Conservation (phyloP, 2,888 invertebrate species). For the Drosophila ezoana region DNA sequence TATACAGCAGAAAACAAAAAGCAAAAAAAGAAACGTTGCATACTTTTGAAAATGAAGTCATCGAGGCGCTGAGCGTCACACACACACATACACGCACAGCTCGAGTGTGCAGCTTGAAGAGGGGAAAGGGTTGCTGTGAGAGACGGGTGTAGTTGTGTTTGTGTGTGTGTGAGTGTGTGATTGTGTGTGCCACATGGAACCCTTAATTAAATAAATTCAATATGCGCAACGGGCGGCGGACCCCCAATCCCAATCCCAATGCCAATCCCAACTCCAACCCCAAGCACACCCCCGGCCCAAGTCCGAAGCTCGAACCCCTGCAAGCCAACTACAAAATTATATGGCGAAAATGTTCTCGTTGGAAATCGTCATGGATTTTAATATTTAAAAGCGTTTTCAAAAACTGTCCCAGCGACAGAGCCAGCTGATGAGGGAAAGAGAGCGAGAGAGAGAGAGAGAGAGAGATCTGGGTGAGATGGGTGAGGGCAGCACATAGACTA, state of each 20-base stretch:
- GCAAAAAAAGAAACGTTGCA: conserved; percentile 57
- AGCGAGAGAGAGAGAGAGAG: background rate
- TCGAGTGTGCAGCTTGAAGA: background rate
- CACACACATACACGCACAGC: background rate
- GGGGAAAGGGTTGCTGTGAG: background rate
- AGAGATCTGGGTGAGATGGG: background rate
- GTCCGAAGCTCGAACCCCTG: conserved; percentile 22
- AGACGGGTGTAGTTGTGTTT: background rate
- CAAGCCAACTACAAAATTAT: conserved; percentile 68
- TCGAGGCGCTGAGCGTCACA: conserved; percentile 69
- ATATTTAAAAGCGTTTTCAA: conserved; percentile 83
- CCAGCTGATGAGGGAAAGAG: background rate
- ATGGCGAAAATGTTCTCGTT: conserved; percentile 71
- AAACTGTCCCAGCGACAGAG: conserved; percentile 59
- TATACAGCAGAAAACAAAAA: conserved; percentile 41
- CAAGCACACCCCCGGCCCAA: background rate
- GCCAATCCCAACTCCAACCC: background rate
- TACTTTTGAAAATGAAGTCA: conserved; percentile 82
- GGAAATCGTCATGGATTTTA: conserved; percentile 84
- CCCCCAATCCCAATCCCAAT: background rate
- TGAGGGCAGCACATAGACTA: conserved; percentile 1
- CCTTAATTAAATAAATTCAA: conserved; percentile 85
- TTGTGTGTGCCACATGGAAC: conserved; percentile 68
- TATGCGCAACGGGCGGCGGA: conserved; percentile 80
- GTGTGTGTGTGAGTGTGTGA: conserved; percentile 24